Evolutionary conservation across 2,888 invertebrate species (phyloP).

Genomic region (Ochropleura plecta): DNA sequence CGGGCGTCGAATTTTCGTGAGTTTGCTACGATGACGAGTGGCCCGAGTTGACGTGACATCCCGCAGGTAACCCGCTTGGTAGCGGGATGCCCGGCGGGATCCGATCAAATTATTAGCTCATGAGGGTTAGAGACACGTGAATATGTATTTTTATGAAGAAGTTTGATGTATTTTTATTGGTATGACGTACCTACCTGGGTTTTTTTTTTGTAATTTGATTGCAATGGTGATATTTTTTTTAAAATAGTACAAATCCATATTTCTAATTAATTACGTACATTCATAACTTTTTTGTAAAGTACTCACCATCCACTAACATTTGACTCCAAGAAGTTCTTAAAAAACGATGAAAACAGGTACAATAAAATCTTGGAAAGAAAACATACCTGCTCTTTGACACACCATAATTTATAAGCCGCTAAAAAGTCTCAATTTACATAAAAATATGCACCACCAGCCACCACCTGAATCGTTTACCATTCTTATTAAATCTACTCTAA

Average conservation of each 20-base stretch:
- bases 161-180: conserved; percentile 2
- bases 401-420: not conserved
- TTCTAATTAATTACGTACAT: not conserved
- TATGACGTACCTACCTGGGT: not conserved
- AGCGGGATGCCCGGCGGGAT: conserved; percentile 32
- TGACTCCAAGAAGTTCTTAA: not conserved
- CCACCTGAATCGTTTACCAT: conserved; percentile 43
- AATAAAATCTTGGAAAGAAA: not conserved
- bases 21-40: conserved; percentile 81
- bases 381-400: not conserved
- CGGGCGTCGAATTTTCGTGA: conserved; percentile 77
- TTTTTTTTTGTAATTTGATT: not conserved
- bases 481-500: conserved; percentile 60
- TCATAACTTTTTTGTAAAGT: not conserved
- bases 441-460: conserved; percentile 36
- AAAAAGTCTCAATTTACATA: conserved; percentile 26
- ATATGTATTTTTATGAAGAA: conserved; percentile 6
- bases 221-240: not conserved
- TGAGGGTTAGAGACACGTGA: conserved; percentile 41
- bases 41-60: conserved; percentile 72
- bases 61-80: conserved; percentile 62
- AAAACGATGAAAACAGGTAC: not conserved
- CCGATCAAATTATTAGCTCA: conserved; percentile 59
- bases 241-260: too few species aligned
- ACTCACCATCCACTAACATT: not conserved